Evolutionary conservation across 1,140 invertebrate species (phyloP), one percentile per base, ranked within the genome.

Genomic region (Sminthurides bifidus): DNA sequence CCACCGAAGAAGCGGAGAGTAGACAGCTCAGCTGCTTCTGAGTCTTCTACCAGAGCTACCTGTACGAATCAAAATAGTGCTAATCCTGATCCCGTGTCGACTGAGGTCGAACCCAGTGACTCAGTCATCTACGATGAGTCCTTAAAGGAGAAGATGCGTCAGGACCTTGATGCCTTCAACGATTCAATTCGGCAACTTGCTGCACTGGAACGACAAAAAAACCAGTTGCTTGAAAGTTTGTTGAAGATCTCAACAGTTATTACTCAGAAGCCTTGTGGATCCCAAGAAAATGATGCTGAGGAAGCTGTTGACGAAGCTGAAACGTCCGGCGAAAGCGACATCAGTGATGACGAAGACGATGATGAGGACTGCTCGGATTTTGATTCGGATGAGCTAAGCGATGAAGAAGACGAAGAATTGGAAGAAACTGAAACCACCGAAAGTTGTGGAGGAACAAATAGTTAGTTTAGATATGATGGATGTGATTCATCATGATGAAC

Each of bases 1-100:
- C 58, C 58, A 60, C 58, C 58, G 50, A 60, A 56, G 53, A 56
- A 55, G 41, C 53, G 58, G 31, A 51, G 53, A 19, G 29, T 55
- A 35, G 14, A 48, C 17, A 45, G 49, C 41, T 44, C 57, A 51
- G 54, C 57, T 46, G 24, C 40, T 30, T 43, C 57, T 27, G 41
- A 37, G 49, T 37, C 52, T 37, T 54, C 45, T 26, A n/a, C 29
- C 15, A 23, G n/a, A 10, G 43, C 31, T 24, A n/a, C 46, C 43
- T 44, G 19, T 44, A 15, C 12, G 12, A 44, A 44, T 21, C 10
- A 44, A 10, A 44, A 44, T 44, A 44, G 41, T 10, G 8, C 14
- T 44, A 6, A 44, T 44, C 14, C 8, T 44, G 6, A 44, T 44
- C 40, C 17, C 6, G 8, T 19, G 17, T 8, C 40, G 17, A 6